Evolutionary conservation across 2,113 vertebrate species (phyloP), one percentile per base, ranked within the genome.

Genomic region (Austrofundulus limnaeus): DNA sequence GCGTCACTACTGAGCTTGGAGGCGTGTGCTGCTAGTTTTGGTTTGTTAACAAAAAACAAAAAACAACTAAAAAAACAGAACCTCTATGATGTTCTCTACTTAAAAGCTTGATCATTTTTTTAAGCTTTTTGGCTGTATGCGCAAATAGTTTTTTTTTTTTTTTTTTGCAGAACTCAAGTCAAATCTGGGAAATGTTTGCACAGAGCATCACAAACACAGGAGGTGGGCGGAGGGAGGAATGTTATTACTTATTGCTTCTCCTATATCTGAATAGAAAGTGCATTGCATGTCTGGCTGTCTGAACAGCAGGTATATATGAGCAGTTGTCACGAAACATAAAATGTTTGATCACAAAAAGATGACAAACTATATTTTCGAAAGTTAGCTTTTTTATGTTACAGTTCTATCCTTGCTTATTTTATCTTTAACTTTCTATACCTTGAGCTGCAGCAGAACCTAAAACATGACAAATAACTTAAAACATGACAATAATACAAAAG

Each of bases 201-300:
- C 24, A 39, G 55, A 66, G 49, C 7, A 19, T 71, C 37, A 31
- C 58, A 70, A 73, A 75, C 42, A 74, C 39, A 38, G 46, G 15
- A 51, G 25, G 39, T 41, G 11, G 34, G 65, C 12, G 38, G 61
- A 53, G 58, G 41, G 17, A 2, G 19, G 14, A 14, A 38, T 37
- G 60, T 70, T 75, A 78, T 72, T 74, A 61, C 24, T 64, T 77
- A 66, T 51, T 72, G 61, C 46, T 57, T 63, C 34, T 75, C 66
- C 66, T 75, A 54, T 76, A 66, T 63, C 62, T 42, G 38, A 12
- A 48, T 47, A 59, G 72, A 54, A 61, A 61, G 31, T 46, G 49
- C 66, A 76, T 57, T n/a, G n/a, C n/a, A 78, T 76, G 68, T 17
- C 52, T 21, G 20, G 65, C 45, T 68, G 41, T 61, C 54, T 70